Evolutionary conservation across 2,797 vertebrate genomes (phyloP), one percentile per base, ranked within the genome.

Genomic region (Euthynnus affinis): DNA sequence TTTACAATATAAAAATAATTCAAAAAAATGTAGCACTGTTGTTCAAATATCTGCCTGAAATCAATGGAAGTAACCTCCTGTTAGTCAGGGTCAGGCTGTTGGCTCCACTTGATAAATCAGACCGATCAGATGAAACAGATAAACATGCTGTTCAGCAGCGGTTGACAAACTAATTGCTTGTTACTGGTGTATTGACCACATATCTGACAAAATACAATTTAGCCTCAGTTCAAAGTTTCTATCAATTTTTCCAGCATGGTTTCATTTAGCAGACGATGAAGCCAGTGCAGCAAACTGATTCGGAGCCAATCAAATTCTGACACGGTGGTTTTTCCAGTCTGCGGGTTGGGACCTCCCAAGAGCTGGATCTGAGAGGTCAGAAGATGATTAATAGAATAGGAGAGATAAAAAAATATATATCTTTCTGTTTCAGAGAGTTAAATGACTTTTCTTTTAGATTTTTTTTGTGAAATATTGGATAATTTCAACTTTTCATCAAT

Each of bases 81-180:
- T 60, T 60, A 40, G 51, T 3, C 27, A n/a, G 22, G 48, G 48
- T 53, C 32, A 52, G 68, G 64, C 61, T 49, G 37, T 56, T 40
- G 23, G 55, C 27, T 53, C 42, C 27, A 34, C 46, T 40, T 57
- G 66, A 75, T 78, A 40, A 82, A 83, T 80, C 34, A 68, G 59
- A 66, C 44, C 44, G 51, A 73, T 80, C 55, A 57, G 59, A 66
- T 37, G 46, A 49, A 49, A 49, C 46, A 60, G 57, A 75, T 73
- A 22, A 74, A 68, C 58, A 71, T 0, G 5, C 55, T 49, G 42
- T 27, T 67, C 76, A 68, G 37, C 76, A 65, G 37, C 74, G 49
- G 18, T 76, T 85, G 85, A 70, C 68, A 61, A 27, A 76, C 32
- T 69, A 71, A 90, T 81, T 85, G 27, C 55, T 76, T 70, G 67